phyloP scores from a whole-genome alignment of 2,888 invertebrate genomes.

The Drosophila mulleri region DNA sequence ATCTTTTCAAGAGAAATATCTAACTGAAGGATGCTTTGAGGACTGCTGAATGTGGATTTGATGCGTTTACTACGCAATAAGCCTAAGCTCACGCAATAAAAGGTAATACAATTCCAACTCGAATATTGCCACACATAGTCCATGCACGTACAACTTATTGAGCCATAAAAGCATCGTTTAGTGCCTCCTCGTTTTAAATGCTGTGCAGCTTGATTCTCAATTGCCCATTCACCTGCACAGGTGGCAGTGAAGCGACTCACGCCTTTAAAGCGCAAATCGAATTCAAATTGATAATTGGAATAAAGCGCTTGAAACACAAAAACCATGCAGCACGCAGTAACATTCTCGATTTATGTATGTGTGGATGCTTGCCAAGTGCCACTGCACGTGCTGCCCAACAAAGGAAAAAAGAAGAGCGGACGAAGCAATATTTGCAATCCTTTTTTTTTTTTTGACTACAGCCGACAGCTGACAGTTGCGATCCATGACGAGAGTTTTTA shows the following conservation, averaged over 20 bases:
- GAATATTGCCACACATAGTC: constrained; percentile 5
- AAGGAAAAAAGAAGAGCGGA: constrained; percentile 2
- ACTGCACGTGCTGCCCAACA: constrained; percentile 61
- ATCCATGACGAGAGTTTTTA: constrained; percentile 43
- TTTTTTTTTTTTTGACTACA: constrained; percentile 55
- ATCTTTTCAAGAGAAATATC: not conserved
- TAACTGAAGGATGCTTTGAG: not conserved
- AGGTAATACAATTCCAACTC: constrained; percentile 1
- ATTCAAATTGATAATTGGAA: constrained; percentile 76
- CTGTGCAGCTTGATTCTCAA: constrained; percentile 8
- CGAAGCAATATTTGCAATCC: constrained; percentile 52
- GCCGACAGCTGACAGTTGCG: constrained; percentile 43
- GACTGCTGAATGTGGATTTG: not conserved
- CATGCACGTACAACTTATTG: constrained; percentile 26
- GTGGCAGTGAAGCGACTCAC: constrained; percentile 16
- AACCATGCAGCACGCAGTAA: constrained; percentile 42
- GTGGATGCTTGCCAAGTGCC: constrained; percentile 25
- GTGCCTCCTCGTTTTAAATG: constrained; percentile 9
- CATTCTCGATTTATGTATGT: constrained; percentile 34
- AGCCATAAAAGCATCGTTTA: constrained; percentile 42
- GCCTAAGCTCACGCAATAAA: not conserved
- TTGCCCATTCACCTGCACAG: constrained; percentile 10
- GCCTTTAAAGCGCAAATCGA: constrained; percentile 68
- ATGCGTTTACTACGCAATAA: not conserved
- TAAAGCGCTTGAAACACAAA: constrained; percentile 47